A percentile compares a stretch with the other conserved stretches of the same genome.
These are phyloP conservation scores for Leucophenga maculata DNA, from an alignment of 2,888 invertebrate genomes.

Conservation along the genomic window DNA sequence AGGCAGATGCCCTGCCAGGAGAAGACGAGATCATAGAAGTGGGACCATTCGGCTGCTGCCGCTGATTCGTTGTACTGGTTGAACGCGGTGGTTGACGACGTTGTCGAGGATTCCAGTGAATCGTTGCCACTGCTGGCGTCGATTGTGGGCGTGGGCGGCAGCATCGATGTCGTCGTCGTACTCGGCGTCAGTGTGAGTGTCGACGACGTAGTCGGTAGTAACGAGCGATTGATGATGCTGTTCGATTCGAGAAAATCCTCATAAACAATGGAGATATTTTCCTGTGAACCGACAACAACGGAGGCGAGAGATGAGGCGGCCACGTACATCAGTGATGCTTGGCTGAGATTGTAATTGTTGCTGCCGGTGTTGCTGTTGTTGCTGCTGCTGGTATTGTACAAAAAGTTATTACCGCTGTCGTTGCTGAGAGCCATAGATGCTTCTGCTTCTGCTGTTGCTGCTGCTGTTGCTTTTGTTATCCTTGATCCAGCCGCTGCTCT, in stretches of 20 bases:
- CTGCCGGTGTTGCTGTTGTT: constrained; percentile 28
- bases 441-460: constrained; percentile 22
- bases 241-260: constrained; percentile 49
- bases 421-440: constrained; percentile 17
- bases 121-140: constrained; percentile 30
- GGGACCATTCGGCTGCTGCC: constrained; percentile 60
- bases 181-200: constrained; percentile 15
- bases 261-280: constrained; percentile 51
- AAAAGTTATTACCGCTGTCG: constrained; percentile 28
- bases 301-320: constrained; percentile 53
- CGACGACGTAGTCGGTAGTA: constrained; percentile 31
- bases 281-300: constrained; percentile 47
- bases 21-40: constrained; percentile 66
- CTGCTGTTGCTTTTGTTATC: constrained; percentile 27
- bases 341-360: constrained; percentile 30
- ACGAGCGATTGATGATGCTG: constrained; percentile 35
- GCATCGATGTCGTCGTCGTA: constrained; percentile 10
- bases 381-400: constrained; percentile 1
- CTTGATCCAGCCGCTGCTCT: constrained; percentile 2
- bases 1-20: constrained; percentile 76
- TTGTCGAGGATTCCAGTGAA: constrained; percentile 9
- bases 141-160: constrained; percentile 21
- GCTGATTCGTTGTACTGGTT: constrained; percentile 59
- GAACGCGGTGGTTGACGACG: constrained; percentile 43
- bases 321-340: constrained; percentile 57